Evolutionary conservation across 2,797 vertebrate species (phyloP).

Genomic region (Sorex maritimensis): DNA sequence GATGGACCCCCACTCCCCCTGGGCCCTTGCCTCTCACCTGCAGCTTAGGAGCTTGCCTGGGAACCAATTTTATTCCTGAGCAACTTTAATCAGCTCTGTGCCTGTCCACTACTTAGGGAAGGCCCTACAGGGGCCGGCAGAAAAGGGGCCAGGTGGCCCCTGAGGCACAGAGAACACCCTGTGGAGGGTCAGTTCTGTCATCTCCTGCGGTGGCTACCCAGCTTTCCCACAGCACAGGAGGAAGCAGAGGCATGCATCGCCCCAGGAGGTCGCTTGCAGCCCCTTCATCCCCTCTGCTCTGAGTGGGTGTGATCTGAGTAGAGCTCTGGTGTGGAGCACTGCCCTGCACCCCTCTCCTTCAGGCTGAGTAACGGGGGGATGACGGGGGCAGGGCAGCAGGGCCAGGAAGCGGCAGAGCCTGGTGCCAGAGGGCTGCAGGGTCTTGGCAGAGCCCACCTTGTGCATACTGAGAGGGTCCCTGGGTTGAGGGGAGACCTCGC

Average conservation of each 20-base stretch:
- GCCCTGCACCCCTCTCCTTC: accelerated
- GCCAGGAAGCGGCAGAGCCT: background rate
- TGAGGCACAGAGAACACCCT: background rate
- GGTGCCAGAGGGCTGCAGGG: too few relatives aligned
- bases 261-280: background rate
- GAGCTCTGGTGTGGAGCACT: too few relatives aligned
- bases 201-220: background rate
- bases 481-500: background rate
- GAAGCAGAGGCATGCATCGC: background rate
- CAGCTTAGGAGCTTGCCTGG: background rate
- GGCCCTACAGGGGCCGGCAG: background rate
- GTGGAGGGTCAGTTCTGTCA: too few relatives aligned
- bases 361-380: background rate
- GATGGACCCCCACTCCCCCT: background rate
- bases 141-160: too few relatives aligned
- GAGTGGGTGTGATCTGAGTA: background rate
- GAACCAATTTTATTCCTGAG: conserved; percentile 84
- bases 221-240: background rate
- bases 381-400: too few relatives aligned
- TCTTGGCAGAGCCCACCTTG: too few relatives aligned
- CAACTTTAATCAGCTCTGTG: background rate
- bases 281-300: background rate
- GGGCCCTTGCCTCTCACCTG: background rate
- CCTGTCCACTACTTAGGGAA: background rate
- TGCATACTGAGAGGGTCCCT: background rate